These are phyloP conservation scores for Zaprionus davidi DNA, from an alignment of 1,140 invertebrate species.

Conservation along the genomic window DNA sequence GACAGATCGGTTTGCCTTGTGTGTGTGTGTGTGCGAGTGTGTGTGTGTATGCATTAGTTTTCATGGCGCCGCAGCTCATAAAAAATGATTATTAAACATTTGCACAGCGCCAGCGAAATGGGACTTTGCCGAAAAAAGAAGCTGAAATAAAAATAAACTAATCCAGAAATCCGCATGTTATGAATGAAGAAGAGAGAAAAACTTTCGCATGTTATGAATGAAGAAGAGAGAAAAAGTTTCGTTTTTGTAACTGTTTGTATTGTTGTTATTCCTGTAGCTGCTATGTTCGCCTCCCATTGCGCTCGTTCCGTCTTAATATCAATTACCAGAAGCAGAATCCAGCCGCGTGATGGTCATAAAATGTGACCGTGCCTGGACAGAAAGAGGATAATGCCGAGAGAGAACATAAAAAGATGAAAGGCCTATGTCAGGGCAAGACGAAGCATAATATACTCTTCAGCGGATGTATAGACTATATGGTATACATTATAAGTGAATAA, in stretches of 20 bases:
- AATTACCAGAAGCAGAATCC: conserved; percentile 64
- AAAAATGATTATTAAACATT: conserved; percentile 60
- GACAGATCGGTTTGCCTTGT: conserved; percentile 23
- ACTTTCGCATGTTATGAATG: conserved; percentile 10
- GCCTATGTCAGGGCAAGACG: neutral
- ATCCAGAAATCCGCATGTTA: conserved; percentile 53
- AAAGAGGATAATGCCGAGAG: conserved; percentile 4
- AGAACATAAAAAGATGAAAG: conserved; percentile 16
- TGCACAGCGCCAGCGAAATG: conserved; percentile 21
- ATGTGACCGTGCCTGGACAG: conserved; percentile 14
- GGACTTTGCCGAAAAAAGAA: conserved; percentile 44
- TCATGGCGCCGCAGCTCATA: conserved; percentile 58
- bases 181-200: conserved; percentile 5
- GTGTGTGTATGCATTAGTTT: conserved; percentile 36
- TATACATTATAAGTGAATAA: neutral
- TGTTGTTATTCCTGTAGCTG: conserved; percentile 17
- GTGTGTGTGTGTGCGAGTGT: neutral
- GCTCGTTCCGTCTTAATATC: conserved; percentile 70
- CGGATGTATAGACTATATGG: neutral
- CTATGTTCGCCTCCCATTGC: conserved; percentile 49
- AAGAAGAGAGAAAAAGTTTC: neutral
- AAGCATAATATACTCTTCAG: neutral
- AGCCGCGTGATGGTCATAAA: conserved; percentile 60
- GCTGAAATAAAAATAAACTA: conserved; percentile 12
- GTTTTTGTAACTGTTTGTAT: neutral